A percentile compares a stretch with the other conserved stretches of the same genome.
phyloP scores from a whole-genome alignment of 53 echinoderm and acorn worm species.

The Patiria pectinifera region DNA sequence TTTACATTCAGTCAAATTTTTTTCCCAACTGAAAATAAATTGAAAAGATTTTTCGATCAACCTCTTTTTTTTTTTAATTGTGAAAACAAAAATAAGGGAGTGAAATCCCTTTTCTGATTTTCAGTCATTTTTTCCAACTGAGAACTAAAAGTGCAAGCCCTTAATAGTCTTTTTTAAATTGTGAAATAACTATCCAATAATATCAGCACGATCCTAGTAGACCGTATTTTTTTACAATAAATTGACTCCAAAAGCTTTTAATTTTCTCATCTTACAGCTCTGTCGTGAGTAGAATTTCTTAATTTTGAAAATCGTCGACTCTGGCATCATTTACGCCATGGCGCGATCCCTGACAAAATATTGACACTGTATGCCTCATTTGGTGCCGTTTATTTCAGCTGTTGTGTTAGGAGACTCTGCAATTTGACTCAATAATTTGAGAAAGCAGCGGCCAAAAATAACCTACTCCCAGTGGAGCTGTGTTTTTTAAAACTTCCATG shows the following conservation, averaged over 20 bases:
- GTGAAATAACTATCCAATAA: not conserved
- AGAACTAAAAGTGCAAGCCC: too few species aligned
- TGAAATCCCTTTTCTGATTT: too few species aligned
- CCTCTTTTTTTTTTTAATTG: too few species aligned
- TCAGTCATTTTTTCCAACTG: too few species aligned
- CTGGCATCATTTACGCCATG: not conserved
- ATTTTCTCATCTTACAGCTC: not conserved
- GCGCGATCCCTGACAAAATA: not conserved
- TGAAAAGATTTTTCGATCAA: too few species aligned
- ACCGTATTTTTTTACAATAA: not conserved
- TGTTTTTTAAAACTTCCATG: too few species aligned
- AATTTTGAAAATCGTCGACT: not conserved
- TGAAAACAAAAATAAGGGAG: too few species aligned
- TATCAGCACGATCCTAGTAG: not conserved
- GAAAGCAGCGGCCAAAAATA: not conserved
- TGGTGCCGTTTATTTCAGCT: not conserved
- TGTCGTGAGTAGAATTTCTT: too few species aligned
- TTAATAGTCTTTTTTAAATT: too few species aligned
- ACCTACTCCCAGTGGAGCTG: not conserved
- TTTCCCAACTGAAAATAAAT: not conserved
- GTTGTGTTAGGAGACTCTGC: not conserved
- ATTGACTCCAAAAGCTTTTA: not conserved
- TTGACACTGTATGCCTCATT: not conserved
- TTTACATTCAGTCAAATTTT: not conserved
- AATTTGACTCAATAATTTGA: not conserved